Conservation (phyloP, 2,797 vertebrate genomes). For the Coregonus ussuriensis region DNA sequence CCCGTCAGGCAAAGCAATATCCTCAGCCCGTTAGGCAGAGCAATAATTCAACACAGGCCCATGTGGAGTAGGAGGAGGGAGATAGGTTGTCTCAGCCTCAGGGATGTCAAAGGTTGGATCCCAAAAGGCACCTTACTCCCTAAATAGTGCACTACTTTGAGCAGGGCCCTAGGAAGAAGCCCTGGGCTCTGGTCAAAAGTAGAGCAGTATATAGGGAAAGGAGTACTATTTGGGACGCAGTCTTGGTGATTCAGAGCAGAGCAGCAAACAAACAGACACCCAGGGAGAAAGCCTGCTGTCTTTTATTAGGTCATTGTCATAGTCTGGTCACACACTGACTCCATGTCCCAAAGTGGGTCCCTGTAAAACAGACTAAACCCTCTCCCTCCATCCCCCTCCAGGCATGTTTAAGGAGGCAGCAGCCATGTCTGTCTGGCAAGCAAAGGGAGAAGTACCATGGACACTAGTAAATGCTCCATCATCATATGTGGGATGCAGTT, state of each 20-base stretch:
- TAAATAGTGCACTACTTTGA: background rate
- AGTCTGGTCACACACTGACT: no score
- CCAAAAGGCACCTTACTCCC: background rate
- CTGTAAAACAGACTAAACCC: background rate
- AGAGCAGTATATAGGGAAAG: background rate
- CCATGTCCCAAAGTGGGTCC: background rate
- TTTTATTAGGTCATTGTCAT: constrained; percentile 43
- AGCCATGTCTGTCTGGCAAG: constrained; percentile 3
- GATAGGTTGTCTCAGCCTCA: constrained; percentile 19
- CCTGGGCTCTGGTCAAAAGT: background rate
- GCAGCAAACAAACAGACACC: constrained; percentile 10
- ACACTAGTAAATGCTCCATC: constrained; percentile 9
- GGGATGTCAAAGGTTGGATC: constrained; percentile 16
- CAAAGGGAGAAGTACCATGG: background rate
- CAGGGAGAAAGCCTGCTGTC: constrained; percentile 25
- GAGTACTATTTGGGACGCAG: background rate
- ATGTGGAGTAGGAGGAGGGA: constrained; percentile 23
- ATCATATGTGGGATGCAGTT: constrained; percentile 4
- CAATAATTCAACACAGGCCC: constrained; percentile 38
- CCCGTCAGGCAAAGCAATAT: constrained; percentile 54
- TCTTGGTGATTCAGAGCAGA: background rate
- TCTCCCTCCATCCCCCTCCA: background rate
- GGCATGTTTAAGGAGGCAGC: constrained; percentile 12
- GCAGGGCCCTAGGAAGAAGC: background rate
- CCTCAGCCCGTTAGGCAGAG: constrained; percentile 34